Evolutionary conservation across 2,888 invertebrate genomes (phyloP), one percentile per base, ranked within the genome.

Genomic region (Antheraea assamensis): DNA sequence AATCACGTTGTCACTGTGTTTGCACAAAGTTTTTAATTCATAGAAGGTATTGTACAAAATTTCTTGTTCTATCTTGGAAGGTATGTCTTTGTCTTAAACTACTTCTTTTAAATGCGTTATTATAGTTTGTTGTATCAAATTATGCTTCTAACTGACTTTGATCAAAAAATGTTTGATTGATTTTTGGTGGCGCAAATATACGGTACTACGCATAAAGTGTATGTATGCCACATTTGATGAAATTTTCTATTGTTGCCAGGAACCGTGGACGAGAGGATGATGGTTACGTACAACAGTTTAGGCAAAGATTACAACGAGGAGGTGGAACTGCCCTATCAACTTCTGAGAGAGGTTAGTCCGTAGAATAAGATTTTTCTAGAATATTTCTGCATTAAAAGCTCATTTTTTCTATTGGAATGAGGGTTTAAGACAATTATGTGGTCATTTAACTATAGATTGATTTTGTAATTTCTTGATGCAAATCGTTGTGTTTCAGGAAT

Each of bases 201-300:
- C n/a, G n/a, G n/a, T n/a, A n/a, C n/a, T n/a, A n/a, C n/a, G n/a
- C n/a, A n/a, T n/a, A n/a, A n/a, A n/a, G n/a, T n/a, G n/a, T n/a
- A n/a, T 24, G 8, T 2, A 61, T 30, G 4, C 7, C 61, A 30
- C 13, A 30, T 64, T 47, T 21, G 35, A 42, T 71, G 24, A 47
- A 27, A 27, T 24, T 30, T 27, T 64, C 64, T 70, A 7, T 72
- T 75, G 31, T 66, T 76, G 78, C 0, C 82, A 95, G 95, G 95
- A n/a, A 95, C 95, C 0, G 92, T 96, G 1, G 97, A 97, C 77
- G 96, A 96, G 82, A 94, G 96, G 78, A 88, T 96, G 81, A 90
- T 92, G 80, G 95, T 95, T 17, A 90, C 95, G 1, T 92, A 96
- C 81, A 95, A 95, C 78, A 95, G 96, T 72, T 87, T 96, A 24